Base-by-base conservation (phyloP, 2,888 invertebrate genomes). In the Hylaea fasciaria region DNA sequence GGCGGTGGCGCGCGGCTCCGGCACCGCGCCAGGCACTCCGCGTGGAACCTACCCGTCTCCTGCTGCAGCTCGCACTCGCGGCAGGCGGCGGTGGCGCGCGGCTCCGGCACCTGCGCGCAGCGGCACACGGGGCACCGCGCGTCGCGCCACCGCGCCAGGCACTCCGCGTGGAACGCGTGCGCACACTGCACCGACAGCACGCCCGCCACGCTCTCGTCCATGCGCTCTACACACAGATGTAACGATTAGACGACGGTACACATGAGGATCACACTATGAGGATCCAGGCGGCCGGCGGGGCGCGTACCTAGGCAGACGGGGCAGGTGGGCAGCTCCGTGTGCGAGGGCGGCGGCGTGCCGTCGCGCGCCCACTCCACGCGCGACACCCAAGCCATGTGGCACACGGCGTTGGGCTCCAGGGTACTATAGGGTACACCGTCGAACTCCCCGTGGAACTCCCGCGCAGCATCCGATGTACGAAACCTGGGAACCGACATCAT, bases 171-270 rank as follows among this genome's bases (percentile, higher is more conserved):
- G 91, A 99, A 99, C 0, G 98, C 96, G 89, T 99, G 99, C 89
- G 99, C 99, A 85, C 99, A 99, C 64, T 99, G 94, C 80, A 99
- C 98, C 29, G 98, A 99, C 70, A 99, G 92, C 65, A 99, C 97
- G 11, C 99, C 98, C 82, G 99, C 98, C 11, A 99, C 98, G 73
- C 98, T 98, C 89, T 99, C 99, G 86, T 99, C 99, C 99, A 98
- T 97, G 62, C 98, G 95, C 89, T 99, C 99, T 88, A 76, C n/a
- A 5, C 10, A n/a, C 14, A 37, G n/a, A 37, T 4, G n/a, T 37
- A 3, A 2, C 2, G 5, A 22, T 22, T 22, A n/a, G n/a, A n/a
- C n/a, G n/a, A n/a, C n/a, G n/a, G n/a, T 22, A 3, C 22, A 3
- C 22, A 22, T 22, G 2, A 22, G 22, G 5, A 22, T 22, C 22